Evolutionary conservation across 2,797 vertebrate species (phyloP).

Genomic region (Stomatorhinus walkeri): DNA sequence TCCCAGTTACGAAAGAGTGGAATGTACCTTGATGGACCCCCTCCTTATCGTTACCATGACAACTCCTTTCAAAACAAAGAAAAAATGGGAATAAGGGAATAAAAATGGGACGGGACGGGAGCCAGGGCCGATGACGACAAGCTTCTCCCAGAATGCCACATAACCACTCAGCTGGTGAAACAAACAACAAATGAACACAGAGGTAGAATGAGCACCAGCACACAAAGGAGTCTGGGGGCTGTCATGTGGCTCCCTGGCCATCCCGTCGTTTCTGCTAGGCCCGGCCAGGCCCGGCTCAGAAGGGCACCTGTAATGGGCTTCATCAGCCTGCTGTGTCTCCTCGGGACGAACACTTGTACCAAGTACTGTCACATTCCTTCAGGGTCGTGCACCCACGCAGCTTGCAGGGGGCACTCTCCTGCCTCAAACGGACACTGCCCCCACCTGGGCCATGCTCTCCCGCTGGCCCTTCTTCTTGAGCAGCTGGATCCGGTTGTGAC

Average conservation of each 20-base stretch:
- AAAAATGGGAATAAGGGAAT: not conserved
- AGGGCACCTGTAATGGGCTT: not conserved
- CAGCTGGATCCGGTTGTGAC: conserved; percentile 73
- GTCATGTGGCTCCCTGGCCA: not conserved
- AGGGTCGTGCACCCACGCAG: not conserved
- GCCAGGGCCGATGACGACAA: no score
- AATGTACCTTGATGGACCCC: not conserved
- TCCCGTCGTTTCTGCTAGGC: not conserved
- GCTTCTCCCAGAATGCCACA: not conserved
- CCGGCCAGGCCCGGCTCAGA: not conserved
- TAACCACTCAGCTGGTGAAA: not conserved
- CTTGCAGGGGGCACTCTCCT: not conserved
- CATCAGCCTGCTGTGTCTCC: not conserved
- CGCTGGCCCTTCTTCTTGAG: conserved; percentile 68
- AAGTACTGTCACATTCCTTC: not conserved
- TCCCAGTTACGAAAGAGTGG: not conserved
- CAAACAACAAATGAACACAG: not conserved
- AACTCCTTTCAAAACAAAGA: not conserved
- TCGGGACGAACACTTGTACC: not conserved
- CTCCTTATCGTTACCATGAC: not conserved
- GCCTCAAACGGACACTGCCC: conserved; percentile 57
- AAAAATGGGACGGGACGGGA: not conserved
- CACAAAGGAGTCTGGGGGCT: not conserved
- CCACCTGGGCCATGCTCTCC: conserved; percentile 42
- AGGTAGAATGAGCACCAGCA: conserved; percentile 5